A percentile compares a stretch with the other conserved stretches of the same genome.
These are phyloP conservation scores for Heliconius congener DNA, from an alignment of 1,140 invertebrate species.

Conservation along the genomic window DNA sequence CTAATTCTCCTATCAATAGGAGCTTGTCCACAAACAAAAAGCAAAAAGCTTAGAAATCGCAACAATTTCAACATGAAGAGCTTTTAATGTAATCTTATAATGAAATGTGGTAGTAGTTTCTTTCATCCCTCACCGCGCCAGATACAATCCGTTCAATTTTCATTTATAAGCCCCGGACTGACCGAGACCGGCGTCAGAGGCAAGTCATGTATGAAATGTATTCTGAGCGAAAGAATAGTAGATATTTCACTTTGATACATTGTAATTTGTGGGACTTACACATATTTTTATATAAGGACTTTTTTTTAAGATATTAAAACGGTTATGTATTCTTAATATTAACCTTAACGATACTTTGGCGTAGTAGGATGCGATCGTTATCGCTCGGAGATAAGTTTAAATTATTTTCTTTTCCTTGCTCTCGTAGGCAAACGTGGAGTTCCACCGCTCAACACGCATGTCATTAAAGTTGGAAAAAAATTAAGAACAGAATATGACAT, in stretches of 20 bases:
- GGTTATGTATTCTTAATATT: no score
- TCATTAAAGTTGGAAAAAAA: no score
- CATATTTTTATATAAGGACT: background rate
- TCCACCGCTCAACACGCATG: no score
- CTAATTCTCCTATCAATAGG: background rate
- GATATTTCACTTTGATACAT: background rate
- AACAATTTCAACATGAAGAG: background rate
- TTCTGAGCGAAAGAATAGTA: background rate
- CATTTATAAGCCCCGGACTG: background rate
- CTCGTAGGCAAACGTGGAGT: no score
- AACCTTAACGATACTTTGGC: no score
- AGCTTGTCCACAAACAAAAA: background rate
- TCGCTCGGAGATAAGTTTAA: no score
- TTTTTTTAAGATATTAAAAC: no score
- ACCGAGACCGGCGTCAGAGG: background rate
- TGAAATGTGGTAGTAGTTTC: constrained; percentile 8
- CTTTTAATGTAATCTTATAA: constrained; percentile 9
- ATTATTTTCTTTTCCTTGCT: no score
- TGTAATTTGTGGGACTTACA: background rate
- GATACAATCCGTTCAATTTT: constrained; percentile 12
- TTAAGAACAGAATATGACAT: no score
- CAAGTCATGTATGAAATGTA: background rate
- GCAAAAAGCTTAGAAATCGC: background rate
- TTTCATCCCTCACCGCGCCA: constrained; percentile 1
- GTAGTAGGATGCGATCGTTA: no score